Conservation (phyloP, 2,888 invertebrate species). For the Pterostichus niger region DNA sequence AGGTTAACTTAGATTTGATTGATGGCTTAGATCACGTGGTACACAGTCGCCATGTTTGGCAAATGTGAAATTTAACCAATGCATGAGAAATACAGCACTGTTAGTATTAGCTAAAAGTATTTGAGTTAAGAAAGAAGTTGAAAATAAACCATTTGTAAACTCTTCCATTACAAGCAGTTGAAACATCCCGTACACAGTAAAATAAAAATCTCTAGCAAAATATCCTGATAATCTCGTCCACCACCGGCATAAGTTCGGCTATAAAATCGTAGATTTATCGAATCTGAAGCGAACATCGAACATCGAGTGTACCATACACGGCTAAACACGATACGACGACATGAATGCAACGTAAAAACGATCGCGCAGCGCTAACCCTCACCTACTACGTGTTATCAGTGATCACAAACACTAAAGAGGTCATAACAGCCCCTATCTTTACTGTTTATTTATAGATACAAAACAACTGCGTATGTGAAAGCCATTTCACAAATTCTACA, state of each 20-base stretch:
- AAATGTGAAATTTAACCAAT: too few relatives aligned
- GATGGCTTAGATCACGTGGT: too few relatives aligned
- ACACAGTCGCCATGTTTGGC: too few relatives aligned
- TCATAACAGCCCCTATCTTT: constrained; percentile 51
- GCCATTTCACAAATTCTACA: constrained; percentile 1
- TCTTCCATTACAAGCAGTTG: too few relatives aligned
- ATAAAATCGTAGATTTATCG: constrained; percentile 40
- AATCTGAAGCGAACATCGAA: constrained; percentile 5
- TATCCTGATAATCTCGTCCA: not conserved
- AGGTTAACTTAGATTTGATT: too few relatives aligned
- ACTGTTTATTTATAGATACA: constrained; percentile 53
- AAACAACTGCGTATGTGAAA: constrained; percentile 38
- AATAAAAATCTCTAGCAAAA: constrained; percentile 27
- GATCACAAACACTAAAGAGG: constrained; percentile 52
- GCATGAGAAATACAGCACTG: too few relatives aligned
- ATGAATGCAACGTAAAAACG: constrained; percentile 27
- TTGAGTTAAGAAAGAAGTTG: too few relatives aligned
- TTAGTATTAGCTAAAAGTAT: too few relatives aligned
- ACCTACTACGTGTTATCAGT: constrained; percentile 36
- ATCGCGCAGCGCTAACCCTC: not conserved
- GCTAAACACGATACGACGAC: constrained; percentile 19
- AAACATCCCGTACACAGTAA: not conserved
- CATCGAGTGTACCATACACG: constrained; percentile 7
- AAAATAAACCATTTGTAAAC: too few relatives aligned
- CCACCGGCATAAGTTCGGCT: constrained; percentile 9